phyloP scores from a whole-genome alignment of 1,140 invertebrate genomes.

The Drosophila navojoa region DNA sequence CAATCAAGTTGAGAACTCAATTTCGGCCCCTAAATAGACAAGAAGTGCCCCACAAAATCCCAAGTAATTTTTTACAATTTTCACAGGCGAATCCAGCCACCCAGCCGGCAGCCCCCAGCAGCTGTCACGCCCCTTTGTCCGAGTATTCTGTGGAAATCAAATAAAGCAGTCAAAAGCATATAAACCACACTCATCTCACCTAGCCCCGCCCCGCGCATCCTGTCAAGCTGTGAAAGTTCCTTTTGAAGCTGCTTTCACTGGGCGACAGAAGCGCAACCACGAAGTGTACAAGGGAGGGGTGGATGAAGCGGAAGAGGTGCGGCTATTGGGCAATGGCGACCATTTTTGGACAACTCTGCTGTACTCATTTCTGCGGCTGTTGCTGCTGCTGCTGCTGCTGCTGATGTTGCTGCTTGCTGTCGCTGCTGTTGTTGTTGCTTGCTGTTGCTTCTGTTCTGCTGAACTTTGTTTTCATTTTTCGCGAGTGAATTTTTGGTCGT shows the following conservation, averaged over 20 bases:
- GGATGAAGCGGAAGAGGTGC: not conserved
- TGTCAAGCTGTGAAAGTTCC: slow-evolving; percentile 56
- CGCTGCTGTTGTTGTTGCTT: slow-evolving; percentile 7
- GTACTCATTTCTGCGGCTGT: not conserved
- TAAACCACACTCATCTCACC: slow-evolving; percentile 62
- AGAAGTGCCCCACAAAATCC: slow-evolving; percentile 54
- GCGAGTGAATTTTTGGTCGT: slow-evolving; percentile 78
- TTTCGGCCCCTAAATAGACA: slow-evolving; percentile 51
- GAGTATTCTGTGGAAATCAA: slow-evolving; percentile 62
- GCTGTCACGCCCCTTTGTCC: not conserved
- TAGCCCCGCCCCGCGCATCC: slow-evolving; percentile 6
- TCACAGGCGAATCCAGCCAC: not conserved
- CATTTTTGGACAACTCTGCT: slow-evolving; percentile 13
- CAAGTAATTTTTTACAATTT: slow-evolving; percentile 55
- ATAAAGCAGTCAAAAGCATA: slow-evolving; percentile 74
- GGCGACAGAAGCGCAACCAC: not conserved
- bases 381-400: not conserved
- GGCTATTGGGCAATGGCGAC: slow-evolving; percentile 15
- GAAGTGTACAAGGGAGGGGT: too few species aligned
- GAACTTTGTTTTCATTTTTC: slow-evolving; percentile 79
- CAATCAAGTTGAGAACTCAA: slow-evolving; percentile 66
- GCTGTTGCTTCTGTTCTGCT: not conserved
- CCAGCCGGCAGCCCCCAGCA: not conserved
- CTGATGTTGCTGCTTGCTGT: slow-evolving; percentile 3
- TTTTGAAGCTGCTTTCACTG: slow-evolving; percentile 50